Percentiles rank a stretch among this genome's conserved stretches.
phyloP scores from a whole-genome alignment of 2,888 invertebrate species.

The Lithophane semibrunnea region DNA sequence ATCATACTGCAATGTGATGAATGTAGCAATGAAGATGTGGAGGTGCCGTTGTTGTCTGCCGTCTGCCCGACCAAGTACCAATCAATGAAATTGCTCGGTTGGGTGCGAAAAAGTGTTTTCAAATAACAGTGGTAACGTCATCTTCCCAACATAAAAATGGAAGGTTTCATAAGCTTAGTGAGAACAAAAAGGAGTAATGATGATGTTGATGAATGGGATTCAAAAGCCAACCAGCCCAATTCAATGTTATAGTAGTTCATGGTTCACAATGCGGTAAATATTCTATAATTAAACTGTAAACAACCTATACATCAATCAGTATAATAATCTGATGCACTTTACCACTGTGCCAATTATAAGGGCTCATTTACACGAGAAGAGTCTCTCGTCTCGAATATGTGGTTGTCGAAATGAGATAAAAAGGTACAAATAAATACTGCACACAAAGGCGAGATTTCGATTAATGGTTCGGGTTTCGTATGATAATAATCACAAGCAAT shows the following conservation, averaged over 20 bases:
- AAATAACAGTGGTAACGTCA: neutral
- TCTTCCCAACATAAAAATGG: too few relatives aligned
- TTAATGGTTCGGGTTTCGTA: neutral
- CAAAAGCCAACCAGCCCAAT: neutral
- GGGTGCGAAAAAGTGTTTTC: neutral
- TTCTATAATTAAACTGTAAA: conserved; percentile 37
- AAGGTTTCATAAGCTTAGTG: neutral
- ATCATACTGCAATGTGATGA: neutral
- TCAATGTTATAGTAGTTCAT: conserved; percentile 10
- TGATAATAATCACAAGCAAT: neutral
- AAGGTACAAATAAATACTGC: neutral
- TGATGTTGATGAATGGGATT: neutral
- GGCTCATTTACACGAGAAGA: neutral
- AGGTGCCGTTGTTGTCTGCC: neutral
- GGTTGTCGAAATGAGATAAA: neutral
- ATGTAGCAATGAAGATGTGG: neutral
- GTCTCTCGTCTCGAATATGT: neutral
- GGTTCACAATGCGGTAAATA: conserved; percentile 24
- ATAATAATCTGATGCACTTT: conserved; percentile 8
- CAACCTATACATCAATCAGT: conserved; percentile 30
- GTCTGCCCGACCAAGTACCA: neutral
- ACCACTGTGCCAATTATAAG: conserved; percentile 22
- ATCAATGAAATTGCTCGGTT: neutral
- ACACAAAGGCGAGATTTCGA: neutral
- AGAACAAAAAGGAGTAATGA: neutral